A percentile compares a stretch with the other conserved stretches of the same genome.
phyloP scores from a whole-genome alignment of 2,888 invertebrate genomes.

The Molorchus minor region DNA sequence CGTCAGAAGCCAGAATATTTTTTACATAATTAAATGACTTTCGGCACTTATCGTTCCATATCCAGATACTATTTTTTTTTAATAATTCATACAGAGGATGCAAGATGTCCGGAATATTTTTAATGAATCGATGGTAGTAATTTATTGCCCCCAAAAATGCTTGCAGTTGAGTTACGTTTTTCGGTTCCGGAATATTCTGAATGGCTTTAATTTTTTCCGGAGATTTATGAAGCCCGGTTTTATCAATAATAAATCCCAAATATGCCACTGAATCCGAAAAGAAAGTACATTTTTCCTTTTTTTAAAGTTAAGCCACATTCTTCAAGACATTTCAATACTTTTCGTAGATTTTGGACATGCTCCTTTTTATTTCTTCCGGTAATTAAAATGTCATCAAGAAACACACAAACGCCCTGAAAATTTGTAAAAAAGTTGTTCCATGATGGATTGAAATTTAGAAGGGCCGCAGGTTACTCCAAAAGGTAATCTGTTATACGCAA shows the following conservation, averaged over 20 bases:
- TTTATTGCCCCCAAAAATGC: constrained; percentile 11
- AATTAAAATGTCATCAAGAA: constrained; percentile 20
- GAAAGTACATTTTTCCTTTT: not conserved
- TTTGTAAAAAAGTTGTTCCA: constrained; percentile 12
- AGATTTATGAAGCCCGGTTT: not conserved
- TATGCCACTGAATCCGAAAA: not conserved
- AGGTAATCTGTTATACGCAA: constrained; percentile 37
- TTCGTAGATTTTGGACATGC: not conserved
- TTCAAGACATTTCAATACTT: not conserved
- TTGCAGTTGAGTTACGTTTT: constrained; percentile 12
- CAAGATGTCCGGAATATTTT: constrained; percentile 10
- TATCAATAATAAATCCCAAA: constrained; percentile 1
- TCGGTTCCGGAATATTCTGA: constrained; percentile 9
- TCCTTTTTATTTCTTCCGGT: constrained; percentile 7
- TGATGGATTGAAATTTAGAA: constrained; percentile 8
- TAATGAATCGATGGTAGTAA: too few species aligned
- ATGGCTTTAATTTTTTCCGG: not conserved
- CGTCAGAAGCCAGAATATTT: too few species aligned
- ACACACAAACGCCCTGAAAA: constrained; percentile 1
- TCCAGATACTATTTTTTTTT: too few species aligned
- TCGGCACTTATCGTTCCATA: too few species aligned
- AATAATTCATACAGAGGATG: constrained; percentile 14
- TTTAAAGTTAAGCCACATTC: not conserved
- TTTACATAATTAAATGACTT: too few species aligned
- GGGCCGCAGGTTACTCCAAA: not conserved